Conservation (phyloP, 1,140 invertebrate species). For the Lineus longissimus region DNA sequence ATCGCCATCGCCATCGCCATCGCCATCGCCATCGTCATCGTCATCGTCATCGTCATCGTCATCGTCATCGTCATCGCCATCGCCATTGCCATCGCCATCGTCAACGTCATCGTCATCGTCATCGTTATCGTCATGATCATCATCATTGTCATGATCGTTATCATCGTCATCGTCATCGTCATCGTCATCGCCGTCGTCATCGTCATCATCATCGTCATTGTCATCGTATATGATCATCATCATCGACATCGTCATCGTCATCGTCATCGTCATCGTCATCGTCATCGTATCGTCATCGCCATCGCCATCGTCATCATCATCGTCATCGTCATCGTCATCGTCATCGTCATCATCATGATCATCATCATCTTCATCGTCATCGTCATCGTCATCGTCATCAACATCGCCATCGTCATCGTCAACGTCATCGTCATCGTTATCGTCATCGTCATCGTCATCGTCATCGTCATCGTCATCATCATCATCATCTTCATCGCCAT, state of each 20-base stretch:
- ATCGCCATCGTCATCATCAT: too few relatives aligned
- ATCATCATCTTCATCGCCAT: conserved; percentile 10
- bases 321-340: neutral
- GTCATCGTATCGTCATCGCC: too few relatives aligned
- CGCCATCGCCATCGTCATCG: conserved; percentile 3
- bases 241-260: too few relatives aligned
- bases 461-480: neutral
- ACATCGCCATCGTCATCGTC: neutral
- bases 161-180: conserved; percentile 2
- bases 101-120: conserved; percentile 7
- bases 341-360: neutral
- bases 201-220: too few relatives aligned
- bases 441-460: neutral
- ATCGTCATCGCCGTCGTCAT: too few relatives aligned
- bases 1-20: conserved; percentile 7
- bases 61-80: conserved; percentile 7
- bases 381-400: neutral
- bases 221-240: too few relatives aligned
- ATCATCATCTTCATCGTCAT: neutral
- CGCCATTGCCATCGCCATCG: too few relatives aligned
- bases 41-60: conserved; percentile 10
- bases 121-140: too few relatives aligned
- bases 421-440: neutral
- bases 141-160: too few relatives aligned
- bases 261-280: too few relatives aligned